These are phyloP conservation scores for Lithosia quadra DNA, from an alignment of 2,888 invertebrate species.

Conservation along the genomic window DNA sequence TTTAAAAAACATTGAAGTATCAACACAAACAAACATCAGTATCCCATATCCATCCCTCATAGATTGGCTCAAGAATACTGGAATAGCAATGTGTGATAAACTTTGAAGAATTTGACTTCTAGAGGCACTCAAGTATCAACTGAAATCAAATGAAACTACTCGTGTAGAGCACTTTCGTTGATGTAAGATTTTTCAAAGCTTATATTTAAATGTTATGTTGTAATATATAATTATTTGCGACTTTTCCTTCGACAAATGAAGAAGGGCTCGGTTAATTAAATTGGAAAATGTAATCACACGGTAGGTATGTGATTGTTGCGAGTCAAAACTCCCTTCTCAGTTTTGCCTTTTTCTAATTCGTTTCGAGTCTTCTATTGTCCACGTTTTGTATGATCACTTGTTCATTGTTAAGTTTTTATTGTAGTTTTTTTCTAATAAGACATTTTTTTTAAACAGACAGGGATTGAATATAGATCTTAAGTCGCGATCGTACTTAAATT, in stretches of 20 bases:
- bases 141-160: no score
- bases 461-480: no score
- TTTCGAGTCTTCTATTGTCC: neutral
- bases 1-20: no score
- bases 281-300: neutral
- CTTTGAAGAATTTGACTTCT: neutral
- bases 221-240: no score
- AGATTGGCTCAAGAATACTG: neutral
- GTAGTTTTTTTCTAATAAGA: neutral
- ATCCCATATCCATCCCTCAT: no score
- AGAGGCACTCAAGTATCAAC: neutral
- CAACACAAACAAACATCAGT: no score
- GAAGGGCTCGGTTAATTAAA: neutral
- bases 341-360: neutral
- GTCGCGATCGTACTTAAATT: no score
- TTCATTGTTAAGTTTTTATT: neutral
- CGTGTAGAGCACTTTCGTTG: neutral
- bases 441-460: neutral
- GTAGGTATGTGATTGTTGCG: neutral
- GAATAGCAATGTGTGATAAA: neutral
- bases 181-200: no score
- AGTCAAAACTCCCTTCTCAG: neutral
- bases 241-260: neutral
- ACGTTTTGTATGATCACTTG: neutral
- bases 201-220: no score